phyloP scores from a whole-genome alignment of 2,797 vertebrate genomes.

The Lagocephalus sceleratus region DNA sequence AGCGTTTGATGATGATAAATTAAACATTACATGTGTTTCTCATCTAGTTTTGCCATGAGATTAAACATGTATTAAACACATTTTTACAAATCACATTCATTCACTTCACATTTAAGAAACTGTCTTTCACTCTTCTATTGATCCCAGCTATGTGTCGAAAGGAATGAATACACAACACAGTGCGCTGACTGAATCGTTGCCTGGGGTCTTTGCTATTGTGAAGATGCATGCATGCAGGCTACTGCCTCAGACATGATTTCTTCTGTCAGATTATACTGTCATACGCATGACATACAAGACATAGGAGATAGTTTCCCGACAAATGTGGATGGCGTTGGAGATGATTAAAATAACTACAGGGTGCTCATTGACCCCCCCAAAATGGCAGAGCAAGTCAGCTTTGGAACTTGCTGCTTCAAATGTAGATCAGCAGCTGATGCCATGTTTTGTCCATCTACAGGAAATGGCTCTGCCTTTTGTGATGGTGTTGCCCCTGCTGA shows the following conservation, averaged over 20 bases:
- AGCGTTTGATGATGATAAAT: no score
- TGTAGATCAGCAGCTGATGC: slow-evolving; percentile 19
- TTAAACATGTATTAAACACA: no score
- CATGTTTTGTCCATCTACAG: slow-evolving; percentile 39
- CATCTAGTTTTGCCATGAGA: no score
- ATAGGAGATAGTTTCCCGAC: background rate
- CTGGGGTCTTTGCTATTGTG: background rate
- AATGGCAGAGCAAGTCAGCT: slow-evolving; percentile 6
- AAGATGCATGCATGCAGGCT: background rate
- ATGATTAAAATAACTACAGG: no score
- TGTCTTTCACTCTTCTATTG: no score
- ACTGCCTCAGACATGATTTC: slow-evolving; percentile 4
- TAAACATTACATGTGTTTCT: no score
- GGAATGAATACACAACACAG: slow-evolving; percentile 3
- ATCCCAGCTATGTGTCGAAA: background rate
- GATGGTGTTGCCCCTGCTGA: slow-evolving; percentile 82
- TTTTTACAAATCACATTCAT: no score
- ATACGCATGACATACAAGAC: slow-evolving; percentile 1
- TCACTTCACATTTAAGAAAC: no score
- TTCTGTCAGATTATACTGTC: slow-evolving; percentile 17
- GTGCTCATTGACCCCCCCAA: background rate
- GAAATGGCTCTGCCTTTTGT: slow-evolving; percentile 82
- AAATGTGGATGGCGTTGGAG: background rate
- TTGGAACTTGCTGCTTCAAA: background rate
- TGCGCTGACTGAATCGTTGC: background rate